Percentiles rank a stretch among this genome's conserved stretches.
Evolutionary conservation across 2,888 invertebrate species (phyloP).

Genomic region (Melanostoma mellinum): DNA sequence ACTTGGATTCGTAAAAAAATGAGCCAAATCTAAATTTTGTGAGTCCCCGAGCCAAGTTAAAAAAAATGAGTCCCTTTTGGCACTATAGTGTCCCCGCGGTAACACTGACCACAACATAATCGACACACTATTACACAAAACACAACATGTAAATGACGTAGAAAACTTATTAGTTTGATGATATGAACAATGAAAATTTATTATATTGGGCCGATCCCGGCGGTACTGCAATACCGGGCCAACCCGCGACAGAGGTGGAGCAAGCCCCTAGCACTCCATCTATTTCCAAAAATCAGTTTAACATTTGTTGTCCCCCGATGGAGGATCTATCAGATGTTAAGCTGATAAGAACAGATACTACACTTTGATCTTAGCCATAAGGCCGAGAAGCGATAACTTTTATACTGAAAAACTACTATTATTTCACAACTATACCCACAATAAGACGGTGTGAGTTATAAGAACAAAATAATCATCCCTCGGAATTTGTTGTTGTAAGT

Average conservation of each 20-base stretch:
- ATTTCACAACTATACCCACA: not conserved
- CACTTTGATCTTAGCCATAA: slow-evolving; percentile 86
- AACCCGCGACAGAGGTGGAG: slow-evolving; percentile 86
- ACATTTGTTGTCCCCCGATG: slow-evolving; percentile 84
- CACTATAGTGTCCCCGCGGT: no score
- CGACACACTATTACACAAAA: no score
- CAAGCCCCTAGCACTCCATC: slow-evolving; percentile 85
- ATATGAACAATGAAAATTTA: not conserved
- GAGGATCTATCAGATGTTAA: slow-evolving; percentile 86
- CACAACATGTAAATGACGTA: no score
- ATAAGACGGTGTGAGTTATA: slow-evolving; percentile 7
- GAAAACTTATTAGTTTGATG: no score
- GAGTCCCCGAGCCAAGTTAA: no score
- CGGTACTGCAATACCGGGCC: slow-evolving; percentile 87
- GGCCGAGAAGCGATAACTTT: slow-evolving; percentile 83
- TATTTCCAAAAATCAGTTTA: slow-evolving; percentile 84
- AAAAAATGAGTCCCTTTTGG: no score
- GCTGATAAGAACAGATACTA: slow-evolving; percentile 88
- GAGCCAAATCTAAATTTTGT: no score
- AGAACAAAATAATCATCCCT: not conserved
- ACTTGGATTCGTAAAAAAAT: no score
- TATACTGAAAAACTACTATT: accelerated
- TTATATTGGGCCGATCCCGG: slow-evolving; percentile 82
- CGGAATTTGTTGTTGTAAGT: slow-evolving; percentile 7
- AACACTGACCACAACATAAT: no score